phyloP scores from a whole-genome alignment of 2,797 vertebrate species.

The Meda fulgida region DNA sequence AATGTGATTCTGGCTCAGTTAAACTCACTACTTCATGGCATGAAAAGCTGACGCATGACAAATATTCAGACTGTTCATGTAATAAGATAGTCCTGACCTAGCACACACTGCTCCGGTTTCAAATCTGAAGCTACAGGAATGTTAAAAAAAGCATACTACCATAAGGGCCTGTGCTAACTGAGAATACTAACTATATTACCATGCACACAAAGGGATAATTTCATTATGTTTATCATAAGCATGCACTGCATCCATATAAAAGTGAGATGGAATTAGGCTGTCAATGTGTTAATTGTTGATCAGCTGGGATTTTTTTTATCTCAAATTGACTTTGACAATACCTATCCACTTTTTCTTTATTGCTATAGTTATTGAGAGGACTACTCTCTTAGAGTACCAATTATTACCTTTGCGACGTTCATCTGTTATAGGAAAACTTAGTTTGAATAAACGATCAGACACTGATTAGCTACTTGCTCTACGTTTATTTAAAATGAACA shows the following conservation, averaged over 20 bases:
- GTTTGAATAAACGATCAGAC: no score
- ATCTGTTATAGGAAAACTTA: no score
- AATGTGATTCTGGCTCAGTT: not conserved
- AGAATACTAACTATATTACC: not conserved
- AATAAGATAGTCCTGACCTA: conserved; percentile 37
- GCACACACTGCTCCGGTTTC: conserved; percentile 15
- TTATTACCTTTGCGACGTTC: no score
- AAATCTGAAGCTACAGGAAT: not conserved
- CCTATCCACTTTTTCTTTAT: no score
- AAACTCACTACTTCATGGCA: not conserved
- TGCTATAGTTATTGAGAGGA: no score
- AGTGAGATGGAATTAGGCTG: not conserved
- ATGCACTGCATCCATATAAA: not conserved
- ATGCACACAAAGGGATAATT: not conserved
- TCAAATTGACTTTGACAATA: not conserved
- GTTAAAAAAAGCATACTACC: not conserved
- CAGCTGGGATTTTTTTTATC: not conserved
- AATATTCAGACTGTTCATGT: conserved; percentile 39
- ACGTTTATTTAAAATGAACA: no score
- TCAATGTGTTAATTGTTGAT: not conserved
- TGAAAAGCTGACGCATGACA: conserved; percentile 36
- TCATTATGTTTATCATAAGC: not conserved
- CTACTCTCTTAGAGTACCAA: not conserved
- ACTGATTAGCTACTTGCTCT: no score
- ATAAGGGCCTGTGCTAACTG: not conserved